Evolutionary conservation across 1,140 invertebrate species (phyloP).

Genomic region (Aphidius gifuensis): DNA sequence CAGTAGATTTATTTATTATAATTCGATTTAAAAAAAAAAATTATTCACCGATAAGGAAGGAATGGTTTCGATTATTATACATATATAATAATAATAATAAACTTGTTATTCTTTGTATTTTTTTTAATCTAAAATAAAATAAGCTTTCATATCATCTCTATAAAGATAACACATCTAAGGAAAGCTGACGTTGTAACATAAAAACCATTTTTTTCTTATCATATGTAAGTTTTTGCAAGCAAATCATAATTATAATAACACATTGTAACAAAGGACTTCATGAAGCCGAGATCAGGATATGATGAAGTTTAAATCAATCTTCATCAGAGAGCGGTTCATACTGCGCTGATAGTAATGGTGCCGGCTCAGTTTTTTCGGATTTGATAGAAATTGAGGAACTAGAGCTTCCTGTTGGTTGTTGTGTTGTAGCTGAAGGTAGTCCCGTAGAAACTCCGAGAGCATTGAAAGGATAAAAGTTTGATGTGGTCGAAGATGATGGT

Average conservation of each 20-base stretch:
- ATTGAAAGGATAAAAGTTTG: slow-evolving; percentile 51
- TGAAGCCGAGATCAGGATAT: neutral
- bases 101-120: too few species aligned
- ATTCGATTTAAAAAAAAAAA: too few species aligned
- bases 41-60: too few species aligned
- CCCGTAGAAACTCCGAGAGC: slow-evolving; percentile 49
- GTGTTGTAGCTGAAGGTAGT: slow-evolving; percentile 52
- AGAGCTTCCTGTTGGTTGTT: slow-evolving; percentile 34
- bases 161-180: too few species aligned
- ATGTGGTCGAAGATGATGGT: slow-evolving; percentile 48
- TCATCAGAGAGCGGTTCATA: slow-evolving; percentile 86
- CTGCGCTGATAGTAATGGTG: slow-evolving; percentile 77
- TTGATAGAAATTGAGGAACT: slow-evolving; percentile 35
- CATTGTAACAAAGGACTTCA: slow-evolving; percentile 19
- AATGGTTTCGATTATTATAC: too few species aligned
- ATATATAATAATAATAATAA: too few species aligned
- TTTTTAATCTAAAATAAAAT: too few species aligned
- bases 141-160: too few species aligned
- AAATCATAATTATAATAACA: too few species aligned
- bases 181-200: too few species aligned
- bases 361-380: slow-evolving; percentile 63
- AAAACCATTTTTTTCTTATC: neutral
- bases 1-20: too few species aligned
- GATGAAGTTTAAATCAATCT: slow-evolving; percentile 58
- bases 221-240: neutral